A percentile compares a stretch with the other conserved stretches of the same genome.
These are phyloP conservation scores for Leptoteleia sp. DNA, from an alignment of 1,140 invertebrate species.

Conservation along the genomic window DNA sequence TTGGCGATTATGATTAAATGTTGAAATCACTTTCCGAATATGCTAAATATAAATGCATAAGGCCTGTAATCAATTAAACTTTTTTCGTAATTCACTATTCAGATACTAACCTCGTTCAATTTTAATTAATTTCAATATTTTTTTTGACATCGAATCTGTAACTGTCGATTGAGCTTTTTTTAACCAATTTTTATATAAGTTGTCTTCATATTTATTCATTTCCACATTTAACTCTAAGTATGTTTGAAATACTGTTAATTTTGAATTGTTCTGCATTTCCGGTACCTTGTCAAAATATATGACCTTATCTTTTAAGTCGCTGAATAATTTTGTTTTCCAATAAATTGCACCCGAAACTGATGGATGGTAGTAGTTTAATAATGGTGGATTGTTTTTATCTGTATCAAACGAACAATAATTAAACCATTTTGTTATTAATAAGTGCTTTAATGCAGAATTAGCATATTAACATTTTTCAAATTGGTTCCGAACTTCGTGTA, in stretches of 20 bases:
- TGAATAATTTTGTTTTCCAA: slow-evolving; percentile 89
- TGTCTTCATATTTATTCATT: slow-evolving; percentile 89
- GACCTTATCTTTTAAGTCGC: slow-evolving; percentile 89
- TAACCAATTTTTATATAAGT: slow-evolving; percentile 84
- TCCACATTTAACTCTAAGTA: slow-evolving; percentile 88
- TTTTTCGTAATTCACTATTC: no score
- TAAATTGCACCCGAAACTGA: slow-evolving; percentile 90
- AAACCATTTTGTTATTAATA: not conserved
- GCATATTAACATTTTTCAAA: slow-evolving; percentile 84
- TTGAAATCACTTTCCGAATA: no score
- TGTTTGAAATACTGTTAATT: slow-evolving; percentile 86
- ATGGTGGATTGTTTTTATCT: slow-evolving; percentile 87
- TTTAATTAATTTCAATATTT: slow-evolving; percentile 83
- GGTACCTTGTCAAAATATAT: slow-evolving; percentile 88
- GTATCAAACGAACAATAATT: slow-evolving; percentile 12
- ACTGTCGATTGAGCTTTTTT: slow-evolving; percentile 82
- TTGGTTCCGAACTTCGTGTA: slow-evolving; percentile 84
- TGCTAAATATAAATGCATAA: no score
- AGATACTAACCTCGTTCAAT: slow-evolving; percentile 58
- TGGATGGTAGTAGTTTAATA: slow-evolving; percentile 89
- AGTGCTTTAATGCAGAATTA: not conserved
- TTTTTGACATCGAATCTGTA: slow-evolving; percentile 84
- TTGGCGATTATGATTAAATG: no score
- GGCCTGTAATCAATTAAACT: no score
- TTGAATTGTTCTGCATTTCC: slow-evolving; percentile 88